Evolutionary conservation across 1,140 invertebrate genomes (phyloP), one percentile per base, ranked within the genome.

Genomic region (Danaus melanippus): DNA sequence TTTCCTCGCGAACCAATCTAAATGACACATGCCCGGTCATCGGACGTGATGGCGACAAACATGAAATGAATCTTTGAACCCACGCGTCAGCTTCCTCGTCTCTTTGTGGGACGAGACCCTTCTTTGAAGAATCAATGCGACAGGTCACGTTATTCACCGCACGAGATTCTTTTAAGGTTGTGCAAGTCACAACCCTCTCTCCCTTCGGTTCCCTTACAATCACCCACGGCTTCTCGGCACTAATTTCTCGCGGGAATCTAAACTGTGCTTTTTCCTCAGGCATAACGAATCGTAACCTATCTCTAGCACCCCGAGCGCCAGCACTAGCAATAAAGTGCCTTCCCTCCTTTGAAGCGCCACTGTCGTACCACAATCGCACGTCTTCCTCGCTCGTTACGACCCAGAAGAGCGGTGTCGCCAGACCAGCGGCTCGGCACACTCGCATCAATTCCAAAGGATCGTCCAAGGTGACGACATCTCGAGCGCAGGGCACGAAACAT

Each of bases 131-230:
- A 53, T 94, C 92, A 12, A 94, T 88, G 0, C 90, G 87, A 64
- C 93, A 95, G 0, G 92, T 93, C 2, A 95, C 93, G 65, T 94
- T 95, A 9, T 93, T 92, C 5, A 94, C 90, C 1, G 94, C 90
- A 50, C 88, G 84, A 0, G 92, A 93, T 46, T 93, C 91, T 67
- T 93, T 93, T 10, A 95, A 85, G 0, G 93, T 94, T 0, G 93
- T 95, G 66, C 93, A 95, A 2, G 93, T 95, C 15, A 95, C 84
- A 65, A 91, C 92, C 54, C 92, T 93, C 42, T 92, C 90, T 9
- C 92, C 93, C 46, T 90, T 90, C 2, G 92, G 89, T 67, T 95
- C 92, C 42, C 91, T 89, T 0, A 95, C 89, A 10, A 94, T 90
- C 5, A 95, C 86, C 93, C 94, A 95, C 0, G 92, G 92, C 53